These are phyloP conservation scores for Mycetomoellerius zeteki DNA, from an alignment of 1,140 invertebrate species.

Conservation along the genomic window DNA sequence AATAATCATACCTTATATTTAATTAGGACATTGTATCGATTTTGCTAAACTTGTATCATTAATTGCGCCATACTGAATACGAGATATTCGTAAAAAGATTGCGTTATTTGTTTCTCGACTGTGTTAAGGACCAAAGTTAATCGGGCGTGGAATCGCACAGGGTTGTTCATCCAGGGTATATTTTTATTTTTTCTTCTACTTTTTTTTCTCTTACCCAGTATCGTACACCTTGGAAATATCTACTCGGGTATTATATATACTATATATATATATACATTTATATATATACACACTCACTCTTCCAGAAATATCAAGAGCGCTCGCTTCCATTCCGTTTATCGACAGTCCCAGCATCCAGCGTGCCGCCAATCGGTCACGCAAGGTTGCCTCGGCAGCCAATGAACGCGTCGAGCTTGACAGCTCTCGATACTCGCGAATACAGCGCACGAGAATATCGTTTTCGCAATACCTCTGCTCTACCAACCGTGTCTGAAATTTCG, in stretches of 20 bases:
- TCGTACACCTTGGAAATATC: neutral
- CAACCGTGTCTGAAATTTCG: slow-evolving; percentile 39
- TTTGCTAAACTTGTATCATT: neutral
- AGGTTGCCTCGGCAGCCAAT: slow-evolving; percentile 36
- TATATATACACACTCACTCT: neutral
- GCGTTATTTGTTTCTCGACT: neutral
- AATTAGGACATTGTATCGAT: neutral
- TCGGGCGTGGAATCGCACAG: neutral
- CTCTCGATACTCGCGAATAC: slow-evolving; percentile 38
- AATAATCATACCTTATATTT: too few species aligned
- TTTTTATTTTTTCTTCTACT: neutral
- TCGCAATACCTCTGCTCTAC: neutral
- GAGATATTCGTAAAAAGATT: neutral
- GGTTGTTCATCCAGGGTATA: neutral
- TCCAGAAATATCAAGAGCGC: slow-evolving; percentile 51
- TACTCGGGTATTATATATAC: slow-evolving; percentile 25
- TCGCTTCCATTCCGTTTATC: slow-evolving; percentile 43
- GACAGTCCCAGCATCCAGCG: slow-evolving; percentile 51
- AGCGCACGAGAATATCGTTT: slow-evolving; percentile 43
- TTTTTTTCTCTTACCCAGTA: neutral
- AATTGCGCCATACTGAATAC: neutral
- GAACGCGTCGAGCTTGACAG: slow-evolving; percentile 49
- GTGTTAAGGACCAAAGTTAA: neutral
- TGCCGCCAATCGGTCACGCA: slow-evolving; percentile 51
- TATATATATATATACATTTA: neutral